These are phyloP conservation scores for Bagarius yarrelli DNA, from an alignment of 2,113 vertebrate genomes.

Conservation along the genomic window DNA sequence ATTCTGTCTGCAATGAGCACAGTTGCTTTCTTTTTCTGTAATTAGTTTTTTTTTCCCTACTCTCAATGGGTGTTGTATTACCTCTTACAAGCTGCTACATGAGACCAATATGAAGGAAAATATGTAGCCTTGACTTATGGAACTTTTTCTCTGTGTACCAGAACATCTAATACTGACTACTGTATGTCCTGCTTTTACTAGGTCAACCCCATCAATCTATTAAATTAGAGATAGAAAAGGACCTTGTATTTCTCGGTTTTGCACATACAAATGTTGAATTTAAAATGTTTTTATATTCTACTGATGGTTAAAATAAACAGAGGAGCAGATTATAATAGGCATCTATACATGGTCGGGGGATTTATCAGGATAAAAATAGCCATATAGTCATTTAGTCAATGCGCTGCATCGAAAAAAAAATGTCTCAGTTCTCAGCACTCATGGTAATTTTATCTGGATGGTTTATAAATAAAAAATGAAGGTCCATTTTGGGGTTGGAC, in stretches of 20 bases:
- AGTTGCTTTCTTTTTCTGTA: too few relatives aligned
- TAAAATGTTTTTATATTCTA: neutral
- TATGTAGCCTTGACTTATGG: conserved; percentile 37
- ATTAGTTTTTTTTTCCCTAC: too few relatives aligned
- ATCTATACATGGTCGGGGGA: neutral
- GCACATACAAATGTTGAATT: neutral
- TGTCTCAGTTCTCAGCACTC: neutral
- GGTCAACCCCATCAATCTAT: conserved; percentile 36
- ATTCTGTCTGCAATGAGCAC: too few relatives aligned
- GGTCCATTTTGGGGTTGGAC: conserved; percentile 11
- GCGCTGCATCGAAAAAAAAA: neutral
- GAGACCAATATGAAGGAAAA: neutral
- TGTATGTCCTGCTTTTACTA: conserved; percentile 20
- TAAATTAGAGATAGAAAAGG: conserved; percentile 14
- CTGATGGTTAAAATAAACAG: neutral
- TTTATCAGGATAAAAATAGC: neutral
- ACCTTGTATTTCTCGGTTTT: conserved; percentile 31
- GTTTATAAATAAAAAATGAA: conserved; percentile 15
- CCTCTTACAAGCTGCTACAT: neutral
- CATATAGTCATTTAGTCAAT: conserved; percentile 1
- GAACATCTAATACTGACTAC: conserved; percentile 31
- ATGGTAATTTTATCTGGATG: neutral
- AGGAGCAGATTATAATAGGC: neutral
- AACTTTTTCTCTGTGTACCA: conserved; percentile 35
- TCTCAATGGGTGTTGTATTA: neutral